Percentiles rank a stretch among this genome's conserved stretches.
phyloP scores from a whole-genome alignment of 35 echinoderm and acorn worm genomes.

The Hemicentrotus pulcherrimus region DNA sequence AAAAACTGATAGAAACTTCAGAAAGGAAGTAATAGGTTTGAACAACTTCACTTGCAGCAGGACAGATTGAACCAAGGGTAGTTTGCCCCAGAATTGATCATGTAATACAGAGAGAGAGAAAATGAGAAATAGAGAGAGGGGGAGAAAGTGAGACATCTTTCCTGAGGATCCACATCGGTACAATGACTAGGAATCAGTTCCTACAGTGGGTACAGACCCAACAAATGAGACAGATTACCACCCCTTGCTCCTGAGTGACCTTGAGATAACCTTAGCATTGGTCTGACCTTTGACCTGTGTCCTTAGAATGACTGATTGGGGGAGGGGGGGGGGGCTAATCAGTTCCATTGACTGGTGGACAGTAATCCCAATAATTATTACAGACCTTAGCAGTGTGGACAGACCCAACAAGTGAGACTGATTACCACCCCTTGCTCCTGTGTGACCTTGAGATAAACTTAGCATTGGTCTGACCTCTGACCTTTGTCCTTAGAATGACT shows the following conservation, averaged over 20 bases:
- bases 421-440: neutral
- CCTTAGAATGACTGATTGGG: neutral
- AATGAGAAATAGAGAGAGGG: no score
- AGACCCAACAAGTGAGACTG: neutral
- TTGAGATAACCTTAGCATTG: constrained; percentile 12
- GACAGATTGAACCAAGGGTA: neutral
- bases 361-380: neutral
- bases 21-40: constrained; percentile 11
- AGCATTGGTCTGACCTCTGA: neutral
- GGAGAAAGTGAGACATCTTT: no score
- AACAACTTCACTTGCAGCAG: neutral
- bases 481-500: neutral
- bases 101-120: neutral
- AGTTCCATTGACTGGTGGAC: no score
- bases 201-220: neutral
- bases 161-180: no score
- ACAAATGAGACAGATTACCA: neutral
- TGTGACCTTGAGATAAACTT: neutral
- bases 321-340: no score
- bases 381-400: neutral
- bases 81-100: neutral
- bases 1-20: neutral
- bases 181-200: neutral
- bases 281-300: neutral
- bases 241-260: neutral